Conservation (phyloP, 2,113 vertebrate species). For the Gavia stellata region DNA sequence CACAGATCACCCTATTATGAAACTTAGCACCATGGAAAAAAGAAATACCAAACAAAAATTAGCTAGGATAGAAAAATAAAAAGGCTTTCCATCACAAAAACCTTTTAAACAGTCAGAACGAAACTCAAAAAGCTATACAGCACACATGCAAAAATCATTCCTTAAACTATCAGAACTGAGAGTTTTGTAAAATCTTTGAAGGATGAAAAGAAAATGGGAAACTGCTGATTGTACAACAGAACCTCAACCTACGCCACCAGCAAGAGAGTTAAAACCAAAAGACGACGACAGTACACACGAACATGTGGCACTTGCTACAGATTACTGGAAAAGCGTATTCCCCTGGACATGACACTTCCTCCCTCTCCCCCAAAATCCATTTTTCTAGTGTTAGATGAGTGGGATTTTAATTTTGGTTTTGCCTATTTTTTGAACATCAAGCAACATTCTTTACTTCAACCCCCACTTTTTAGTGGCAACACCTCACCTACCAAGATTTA, state of each 20-base stretch:
- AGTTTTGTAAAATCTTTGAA: background rate
- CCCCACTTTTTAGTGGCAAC: background rate
- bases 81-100: background rate
- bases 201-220: background rate
- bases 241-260: background rate
- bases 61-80: background rate
- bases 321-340: background rate
- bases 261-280: background rate
- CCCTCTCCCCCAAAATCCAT: background rate
- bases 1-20: rapidly evolving
- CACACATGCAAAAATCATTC: rapidly evolving
- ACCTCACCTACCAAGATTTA: background rate
- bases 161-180: background rate
- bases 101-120: background rate
- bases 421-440: background rate
- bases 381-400: background rate
- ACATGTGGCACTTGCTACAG: background rate
- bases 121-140: background rate
- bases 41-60: background rate
- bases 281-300: rapidly evolving
- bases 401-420: background rate
- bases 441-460: background rate
- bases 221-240: background rate
- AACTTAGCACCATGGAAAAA: background rate
- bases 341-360: background rate